These are phyloP conservation scores for Mirza zaza DNA, from an alignment of 2,113 vertebrate genomes.

Conservation along the genomic window DNA sequence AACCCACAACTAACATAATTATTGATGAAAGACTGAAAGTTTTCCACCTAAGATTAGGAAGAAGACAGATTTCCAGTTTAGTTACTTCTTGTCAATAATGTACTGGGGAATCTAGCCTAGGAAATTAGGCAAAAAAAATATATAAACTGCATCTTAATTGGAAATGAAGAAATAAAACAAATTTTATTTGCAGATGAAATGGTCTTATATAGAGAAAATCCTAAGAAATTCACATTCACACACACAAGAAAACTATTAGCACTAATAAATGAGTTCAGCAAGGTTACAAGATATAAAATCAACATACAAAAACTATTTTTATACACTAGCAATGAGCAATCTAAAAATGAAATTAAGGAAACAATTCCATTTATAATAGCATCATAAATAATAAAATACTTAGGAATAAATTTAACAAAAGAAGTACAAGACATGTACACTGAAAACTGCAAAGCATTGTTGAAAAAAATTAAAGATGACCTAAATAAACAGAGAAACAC, in stretches of 20 bases:
- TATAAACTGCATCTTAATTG: background rate
- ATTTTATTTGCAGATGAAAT: background rate
- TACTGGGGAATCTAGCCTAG: background rate
- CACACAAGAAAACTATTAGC: background rate
- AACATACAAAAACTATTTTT: background rate
- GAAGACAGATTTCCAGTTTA: background rate
- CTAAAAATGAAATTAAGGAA: background rate
- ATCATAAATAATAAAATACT: background rate
- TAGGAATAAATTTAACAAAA: background rate
- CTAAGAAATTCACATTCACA: background rate
- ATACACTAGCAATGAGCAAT: background rate
- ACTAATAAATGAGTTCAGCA: background rate
- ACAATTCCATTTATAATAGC: background rate
- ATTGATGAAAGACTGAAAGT: background rate
- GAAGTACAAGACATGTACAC: background rate
- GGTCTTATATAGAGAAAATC: background rate
- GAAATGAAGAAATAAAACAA: background rate
- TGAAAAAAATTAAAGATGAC: background rate
- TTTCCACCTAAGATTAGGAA: background rate
- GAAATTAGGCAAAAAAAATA: background rate
- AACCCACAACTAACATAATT: background rate
- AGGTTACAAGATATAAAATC: background rate
- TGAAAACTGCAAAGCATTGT: background rate
- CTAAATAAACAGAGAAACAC: background rate
- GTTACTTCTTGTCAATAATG: background rate